Base-by-base conservation (phyloP, 2,113 vertebrate genomes). In the Oreotrochilus melanogaster region DNA sequence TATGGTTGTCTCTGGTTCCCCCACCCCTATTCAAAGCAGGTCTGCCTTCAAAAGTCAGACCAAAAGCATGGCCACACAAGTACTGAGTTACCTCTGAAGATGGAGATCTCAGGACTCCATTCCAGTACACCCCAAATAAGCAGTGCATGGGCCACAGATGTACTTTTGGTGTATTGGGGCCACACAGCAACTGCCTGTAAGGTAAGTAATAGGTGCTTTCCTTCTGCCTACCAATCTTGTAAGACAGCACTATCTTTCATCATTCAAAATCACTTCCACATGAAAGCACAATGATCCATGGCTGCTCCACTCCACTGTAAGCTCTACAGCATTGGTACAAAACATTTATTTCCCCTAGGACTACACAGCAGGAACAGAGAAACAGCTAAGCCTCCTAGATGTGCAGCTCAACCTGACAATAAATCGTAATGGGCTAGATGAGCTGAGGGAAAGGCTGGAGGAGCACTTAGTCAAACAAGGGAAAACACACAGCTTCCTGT, bases 61-160 rank as follows among this genome's bases (percentile, higher is more conserved):
- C 25, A 51, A 62, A 37, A 31, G 11, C 54, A 64, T 51, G 9
- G 74, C 35, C 65, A 81, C 27, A 11, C 11, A 78, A 67, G 24
- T 9, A 65, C 0, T 0, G 1, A 72, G 14, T 47, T 13, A 47
- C 37, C 23, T 79, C 45, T 30, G 37, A 6, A 5, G 3, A 18
- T 0, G 1, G 24, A 67, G 25, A 79, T 35, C 43, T 78, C 31
- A 31, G 13, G 16, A 60, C 43, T 54, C 33, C 22, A 19, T 28
- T 47, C 25, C 33, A 79, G 58, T 53, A 82, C 23, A 43, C 2
- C 6, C 53, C 64, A 19, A 64, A 47, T 1, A 51, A 39, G 65
- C 39, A 69, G 25, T 1, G 10, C 13, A 23, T 1, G 3, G 28
- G 28, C 57, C n/a, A 53, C 0, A 0, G 27, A 18, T 0, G 0